Evolutionary conservation across 2,888 invertebrate species (phyloP).

Genomic region (Cynaeus angustus): DNA sequence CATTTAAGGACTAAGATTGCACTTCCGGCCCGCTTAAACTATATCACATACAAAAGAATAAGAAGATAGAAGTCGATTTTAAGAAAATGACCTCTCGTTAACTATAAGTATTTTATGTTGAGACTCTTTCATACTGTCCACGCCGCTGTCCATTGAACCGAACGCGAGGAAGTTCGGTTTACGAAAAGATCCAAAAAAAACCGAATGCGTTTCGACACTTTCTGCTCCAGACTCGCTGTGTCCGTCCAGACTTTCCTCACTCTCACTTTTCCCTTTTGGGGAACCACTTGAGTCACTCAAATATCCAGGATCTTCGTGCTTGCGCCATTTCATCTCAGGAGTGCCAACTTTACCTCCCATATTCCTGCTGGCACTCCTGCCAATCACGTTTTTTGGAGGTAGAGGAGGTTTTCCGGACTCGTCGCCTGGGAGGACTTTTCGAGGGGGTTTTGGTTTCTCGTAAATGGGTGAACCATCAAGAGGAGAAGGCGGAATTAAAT

Average conservation of each 20-base stretch:
- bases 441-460: slow-evolving; percentile 77
- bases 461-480: slow-evolving; percentile 74
- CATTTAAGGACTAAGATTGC: slow-evolving; percentile 61
- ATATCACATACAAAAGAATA: slow-evolving; percentile 62
- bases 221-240: slow-evolving; percentile 91
- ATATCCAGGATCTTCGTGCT: slow-evolving; percentile 85
- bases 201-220: slow-evolving; percentile 90
- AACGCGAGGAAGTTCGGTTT: slow-evolving; percentile 53
- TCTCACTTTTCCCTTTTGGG: slow-evolving; percentile 77
- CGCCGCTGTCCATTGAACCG: slow-evolving; percentile 70
- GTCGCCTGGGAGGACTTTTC: slow-evolving; percentile 69
- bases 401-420: slow-evolving; percentile 66
- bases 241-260: slow-evolving; percentile 86
- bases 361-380: slow-evolving; percentile 76
- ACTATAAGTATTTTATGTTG: slow-evolving; percentile 23
- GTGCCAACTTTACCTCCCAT: slow-evolving; percentile 43
- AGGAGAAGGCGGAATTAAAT: slow-evolving; percentile 80
- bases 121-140: slow-evolving; percentile 52
- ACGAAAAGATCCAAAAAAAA: slow-evolving; percentile 85
- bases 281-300: slow-evolving; percentile 85
- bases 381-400: slow-evolving; percentile 80
- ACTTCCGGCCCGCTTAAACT: slow-evolving; percentile 68
- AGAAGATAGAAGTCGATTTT: slow-evolving; percentile 27
- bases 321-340: slow-evolving; percentile 58
- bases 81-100: slow-evolving; percentile 29